Base-by-base conservation (phyloP, 2,888 invertebrate species). In the Heliconius hortense region DNA sequence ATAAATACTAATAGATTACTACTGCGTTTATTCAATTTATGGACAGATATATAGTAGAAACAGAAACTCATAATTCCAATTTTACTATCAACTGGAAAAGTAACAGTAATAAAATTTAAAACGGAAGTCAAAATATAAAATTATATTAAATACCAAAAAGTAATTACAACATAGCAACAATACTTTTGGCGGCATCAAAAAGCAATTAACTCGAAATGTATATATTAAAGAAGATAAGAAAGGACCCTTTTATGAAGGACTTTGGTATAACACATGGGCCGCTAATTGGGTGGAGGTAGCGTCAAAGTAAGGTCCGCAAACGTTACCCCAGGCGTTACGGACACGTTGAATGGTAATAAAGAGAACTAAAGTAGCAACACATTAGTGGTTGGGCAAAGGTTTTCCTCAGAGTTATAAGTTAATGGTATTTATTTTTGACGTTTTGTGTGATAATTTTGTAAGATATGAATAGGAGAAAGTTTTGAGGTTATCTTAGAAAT, bases 231-330 rank as follows among this genome's bases (percentile, higher is more conserved):
- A 69, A 69, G 56, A 69, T 56, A 69, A 69, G 69, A 62, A 71
- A 71, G 28, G 60, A 43, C 71, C 71, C 62, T 71, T 71, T 60
- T 62, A 71, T 62, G 71, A 62, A 62, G 62, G 43, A 62, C 60
- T 62, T 71, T 62, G 62, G 71, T 71, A 43, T 43, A 62, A 71
- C 71, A 71, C 62, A 62, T 71, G 71, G 31, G 62, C 71, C 71
- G 71, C 71, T 71, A 71, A 71, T 71, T 71, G 62, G 60, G 71
- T 71, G 62, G 60, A 60, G 69, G 56, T 56, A 56, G 69, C 69
- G 71, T 71, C 71, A 71, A 71, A 71, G 71, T 62, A 43, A 71
- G 71, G 71, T 26, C 71, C 60, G 43, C 62, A 71, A 71, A 71
- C 71, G 60, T 71, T 71, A 71, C 71, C 62, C 35, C 60, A 43